Conservation (phyloP, 2,888 invertebrate species). For the Aquatica leii region DNA sequence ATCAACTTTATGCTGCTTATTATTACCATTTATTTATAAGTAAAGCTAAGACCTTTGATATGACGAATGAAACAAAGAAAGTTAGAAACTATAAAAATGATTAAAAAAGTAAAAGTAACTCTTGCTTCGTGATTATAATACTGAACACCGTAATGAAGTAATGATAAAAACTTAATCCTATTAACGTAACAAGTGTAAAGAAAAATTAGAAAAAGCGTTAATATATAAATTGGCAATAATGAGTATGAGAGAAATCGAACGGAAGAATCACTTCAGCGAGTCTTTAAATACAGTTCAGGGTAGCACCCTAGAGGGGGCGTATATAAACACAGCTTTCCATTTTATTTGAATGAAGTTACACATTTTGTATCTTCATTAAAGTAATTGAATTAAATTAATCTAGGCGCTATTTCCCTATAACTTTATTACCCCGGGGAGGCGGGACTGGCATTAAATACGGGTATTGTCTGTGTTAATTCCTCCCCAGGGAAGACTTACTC, state of each 20-base stretch:
- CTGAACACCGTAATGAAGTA: background rate
- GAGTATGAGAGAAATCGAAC: constrained; percentile 50
- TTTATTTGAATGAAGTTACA: constrained; percentile 51
- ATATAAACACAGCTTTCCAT: constrained; percentile 47
- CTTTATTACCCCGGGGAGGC: constrained; percentile 55
- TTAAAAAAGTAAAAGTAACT: too few species aligned
- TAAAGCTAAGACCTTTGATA: too few species aligned
- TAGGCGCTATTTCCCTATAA: constrained; percentile 57
- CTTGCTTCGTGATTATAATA: too few species aligned
- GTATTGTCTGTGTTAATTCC: constrained; percentile 59
- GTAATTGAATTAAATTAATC: constrained; percentile 67
- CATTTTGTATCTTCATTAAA: constrained; percentile 66
- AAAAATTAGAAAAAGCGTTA: background rate
- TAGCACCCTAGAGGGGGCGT: constrained; percentile 38
- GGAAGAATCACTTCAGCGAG: constrained; percentile 50
- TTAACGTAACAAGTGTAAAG: background rate
- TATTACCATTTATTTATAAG: too few species aligned
- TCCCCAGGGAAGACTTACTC: constrained; percentile 57
- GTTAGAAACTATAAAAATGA: too few species aligned
- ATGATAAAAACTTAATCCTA: background rate
- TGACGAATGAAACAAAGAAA: too few species aligned
- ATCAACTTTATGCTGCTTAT: too few species aligned
- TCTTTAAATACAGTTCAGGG: constrained; percentile 47
- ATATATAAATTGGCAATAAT: constrained; percentile 18
- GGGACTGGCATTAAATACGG: constrained; percentile 55